These are phyloP conservation scores for Drosophila koepferae DNA, from an alignment of 2,888 invertebrate genomes.

Conservation along the genomic window DNA sequence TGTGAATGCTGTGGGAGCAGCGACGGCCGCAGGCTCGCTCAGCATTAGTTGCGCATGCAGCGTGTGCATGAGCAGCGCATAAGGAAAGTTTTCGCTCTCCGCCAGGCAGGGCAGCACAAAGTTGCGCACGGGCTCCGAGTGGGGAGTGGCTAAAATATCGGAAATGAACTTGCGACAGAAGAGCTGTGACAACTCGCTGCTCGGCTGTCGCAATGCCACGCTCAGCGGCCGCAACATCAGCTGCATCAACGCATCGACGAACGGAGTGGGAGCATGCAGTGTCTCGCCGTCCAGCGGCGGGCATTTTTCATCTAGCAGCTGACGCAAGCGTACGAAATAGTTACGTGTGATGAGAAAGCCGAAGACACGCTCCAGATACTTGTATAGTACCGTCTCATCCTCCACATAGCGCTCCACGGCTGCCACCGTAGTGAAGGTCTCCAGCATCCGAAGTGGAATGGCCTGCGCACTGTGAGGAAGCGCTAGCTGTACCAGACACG, in stretches of 20 bases:
- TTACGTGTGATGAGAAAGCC: conserved; percentile 82
- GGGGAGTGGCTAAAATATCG: conserved; percentile 89
- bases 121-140: conserved; percentile 89
- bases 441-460: conserved; percentile 91
- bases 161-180: conserved; percentile 86
- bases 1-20: conserved; percentile 32
- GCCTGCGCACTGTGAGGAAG: conserved; percentile 86
- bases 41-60: conserved; percentile 79
- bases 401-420: conserved; percentile 81
- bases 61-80: conserved; percentile 86
- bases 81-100: conserved; percentile 86
- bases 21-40: conserved; percentile 24
- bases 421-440: conserved; percentile 89
- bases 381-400: conserved; percentile 75
- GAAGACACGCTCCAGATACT: conserved; percentile 82
- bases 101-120: conserved; percentile 90
- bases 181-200: conserved; percentile 58
- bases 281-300: conserved; percentile 90
- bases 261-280: conserved; percentile 89
- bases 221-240: conserved; percentile 91
- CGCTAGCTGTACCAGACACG: conserved; percentile 83
- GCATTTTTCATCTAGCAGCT: conserved; percentile 89
- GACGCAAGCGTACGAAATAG: conserved; percentile 91
- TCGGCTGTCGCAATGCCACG: conserved; percentile 83
- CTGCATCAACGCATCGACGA: conserved; percentile 90